Conservation (phyloP, 2,113 vertebrate genomes). For the Furnarius figulus region DNA sequence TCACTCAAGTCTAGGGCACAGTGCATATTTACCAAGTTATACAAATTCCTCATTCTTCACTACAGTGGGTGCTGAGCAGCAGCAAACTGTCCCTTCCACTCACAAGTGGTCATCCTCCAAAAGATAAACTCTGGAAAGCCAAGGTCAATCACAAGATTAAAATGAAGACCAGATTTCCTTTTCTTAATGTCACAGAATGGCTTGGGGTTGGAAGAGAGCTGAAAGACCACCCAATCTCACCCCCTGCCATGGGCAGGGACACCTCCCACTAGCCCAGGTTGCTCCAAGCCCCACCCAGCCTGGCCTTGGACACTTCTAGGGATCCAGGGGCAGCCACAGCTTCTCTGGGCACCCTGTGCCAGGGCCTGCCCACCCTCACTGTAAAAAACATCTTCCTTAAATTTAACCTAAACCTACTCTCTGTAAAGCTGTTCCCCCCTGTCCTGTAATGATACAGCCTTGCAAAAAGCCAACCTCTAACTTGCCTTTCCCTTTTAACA, state of each 20-base stretch:
- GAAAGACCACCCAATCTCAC: not conserved
- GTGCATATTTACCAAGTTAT: not conserved
- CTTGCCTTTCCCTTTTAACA: not conserved
- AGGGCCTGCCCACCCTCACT: not conserved
- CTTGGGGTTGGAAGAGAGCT: not conserved
- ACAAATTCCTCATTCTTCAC: not conserved
- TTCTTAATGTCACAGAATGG: not conserved
- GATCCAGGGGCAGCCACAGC: not conserved
- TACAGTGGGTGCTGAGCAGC: fast-evolving
- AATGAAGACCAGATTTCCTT: not conserved
- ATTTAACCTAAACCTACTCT: not conserved
- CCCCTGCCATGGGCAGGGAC: not conserved
- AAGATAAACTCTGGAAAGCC: not conserved
- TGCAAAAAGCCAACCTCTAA: not conserved
- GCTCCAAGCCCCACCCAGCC: not conserved
- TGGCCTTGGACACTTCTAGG: not conserved
- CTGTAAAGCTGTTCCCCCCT: not conserved
- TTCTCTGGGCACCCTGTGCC: not conserved
- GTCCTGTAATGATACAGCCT: not conserved
- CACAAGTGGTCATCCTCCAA: not conserved
- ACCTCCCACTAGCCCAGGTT: not conserved
- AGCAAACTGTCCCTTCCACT: not conserved
- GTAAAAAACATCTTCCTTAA: not conserved
- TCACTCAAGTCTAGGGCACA: not conserved
- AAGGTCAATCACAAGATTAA: not conserved